A percentile compares a stretch with the other conserved stretches of the same genome.
Evolutionary conservation across 2,888 invertebrate species (phyloP).

Genomic region (Drosophila differens): DNA sequence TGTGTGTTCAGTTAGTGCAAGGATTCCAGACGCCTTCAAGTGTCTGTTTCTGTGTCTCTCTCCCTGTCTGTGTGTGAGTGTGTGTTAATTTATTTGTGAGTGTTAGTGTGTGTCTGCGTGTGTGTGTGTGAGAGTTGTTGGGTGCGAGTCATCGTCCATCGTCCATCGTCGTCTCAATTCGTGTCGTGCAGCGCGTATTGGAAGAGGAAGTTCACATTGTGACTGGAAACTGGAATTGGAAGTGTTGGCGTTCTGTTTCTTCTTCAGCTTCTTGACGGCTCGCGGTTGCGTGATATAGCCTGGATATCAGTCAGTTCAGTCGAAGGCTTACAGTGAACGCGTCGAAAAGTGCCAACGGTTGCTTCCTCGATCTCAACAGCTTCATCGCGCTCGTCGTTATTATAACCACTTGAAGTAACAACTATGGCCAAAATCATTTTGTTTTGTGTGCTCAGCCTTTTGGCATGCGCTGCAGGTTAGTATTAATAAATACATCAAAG

Average conservation of each 20-base stretch:
- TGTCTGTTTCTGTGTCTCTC: constrained; percentile 22
- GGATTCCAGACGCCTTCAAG: constrained; percentile 62
- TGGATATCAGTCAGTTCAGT: constrained; percentile 71
- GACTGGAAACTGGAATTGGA: constrained; percentile 64
- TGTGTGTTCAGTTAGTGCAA: constrained; percentile 57
- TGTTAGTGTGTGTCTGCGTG: constrained; percentile 21
- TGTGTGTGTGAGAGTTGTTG: constrained; percentile 21
- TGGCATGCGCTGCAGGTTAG: constrained; percentile 83
- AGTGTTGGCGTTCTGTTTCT: constrained; percentile 47
- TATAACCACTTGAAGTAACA: constrained; percentile 41
- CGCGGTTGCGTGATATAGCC: constrained; percentile 69
- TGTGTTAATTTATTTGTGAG: constrained; percentile 15
- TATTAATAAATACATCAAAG: constrained; percentile 30
- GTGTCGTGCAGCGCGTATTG: constrained; percentile 58
- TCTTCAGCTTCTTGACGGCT: constrained; percentile 71
- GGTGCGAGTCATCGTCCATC: constrained; percentile 45
- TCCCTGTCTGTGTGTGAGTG: neutral
- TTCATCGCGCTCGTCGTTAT: constrained; percentile 31
- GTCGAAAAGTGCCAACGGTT: constrained; percentile 74
- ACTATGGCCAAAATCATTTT: constrained; percentile 80
- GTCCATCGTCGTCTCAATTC: constrained; percentile 38
- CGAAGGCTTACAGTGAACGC: constrained; percentile 80
- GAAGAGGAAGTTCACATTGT: constrained; percentile 72
- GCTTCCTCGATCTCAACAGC: constrained; percentile 47
- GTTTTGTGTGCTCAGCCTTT: constrained; percentile 78